Evolutionary conservation across 2,797 vertebrate species (phyloP).

Genomic region (Megalops cyprinoides): DNA sequence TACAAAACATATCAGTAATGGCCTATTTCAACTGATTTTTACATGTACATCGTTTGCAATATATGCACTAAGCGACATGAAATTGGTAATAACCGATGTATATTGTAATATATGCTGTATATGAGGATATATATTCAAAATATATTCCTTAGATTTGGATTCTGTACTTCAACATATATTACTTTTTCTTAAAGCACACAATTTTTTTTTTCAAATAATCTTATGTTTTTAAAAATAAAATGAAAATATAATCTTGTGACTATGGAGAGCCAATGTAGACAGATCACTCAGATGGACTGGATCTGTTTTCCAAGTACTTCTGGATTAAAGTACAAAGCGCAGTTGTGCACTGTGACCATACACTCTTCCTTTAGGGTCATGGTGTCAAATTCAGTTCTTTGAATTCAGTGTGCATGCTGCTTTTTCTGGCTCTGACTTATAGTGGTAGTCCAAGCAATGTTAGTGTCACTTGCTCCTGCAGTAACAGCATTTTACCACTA

Average conservation of each 20-base stretch:
- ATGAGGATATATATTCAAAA: conserved; percentile 2
- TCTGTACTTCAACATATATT: neutral
- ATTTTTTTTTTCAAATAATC: neutral
- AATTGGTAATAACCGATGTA: neutral
- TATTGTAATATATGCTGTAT: neutral
- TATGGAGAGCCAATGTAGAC: neutral
- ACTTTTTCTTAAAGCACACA: neutral
- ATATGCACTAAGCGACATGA: neutral
- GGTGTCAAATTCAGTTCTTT: too few species aligned
- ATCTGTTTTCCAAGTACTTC: too few species aligned
- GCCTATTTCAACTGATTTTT: neutral
- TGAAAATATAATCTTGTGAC: too few species aligned
- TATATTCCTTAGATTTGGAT: neutral
- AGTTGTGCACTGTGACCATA: too few species aligned
- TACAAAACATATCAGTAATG: conserved; percentile 5
- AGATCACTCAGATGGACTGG: neutral
- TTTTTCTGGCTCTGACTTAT: too few species aligned
- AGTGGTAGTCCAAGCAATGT: too few species aligned
- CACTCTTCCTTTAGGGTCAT: too few species aligned
- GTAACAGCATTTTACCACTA: too few species aligned
- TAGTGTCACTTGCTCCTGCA: too few species aligned
- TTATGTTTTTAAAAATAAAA: too few species aligned
- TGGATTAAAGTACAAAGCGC: too few species aligned
- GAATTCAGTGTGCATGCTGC: too few species aligned
- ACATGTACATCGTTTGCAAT: neutral